A percentile compares a stretch with the other conserved stretches of the same genome.
Conservation (phyloP, 2,113 vertebrate species). For the Polypterus senegalus region DNA sequence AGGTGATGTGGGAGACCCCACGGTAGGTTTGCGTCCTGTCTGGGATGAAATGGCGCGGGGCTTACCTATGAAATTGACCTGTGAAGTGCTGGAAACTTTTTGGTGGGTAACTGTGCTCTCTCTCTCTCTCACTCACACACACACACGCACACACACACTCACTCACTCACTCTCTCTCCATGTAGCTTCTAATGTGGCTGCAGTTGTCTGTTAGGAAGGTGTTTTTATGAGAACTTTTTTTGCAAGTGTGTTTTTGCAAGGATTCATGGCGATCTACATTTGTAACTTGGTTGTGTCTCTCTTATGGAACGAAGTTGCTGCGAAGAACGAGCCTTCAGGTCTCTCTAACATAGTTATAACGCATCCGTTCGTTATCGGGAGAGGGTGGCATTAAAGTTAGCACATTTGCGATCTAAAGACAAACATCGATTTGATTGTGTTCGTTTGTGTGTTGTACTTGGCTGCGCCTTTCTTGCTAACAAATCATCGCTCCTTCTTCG, state of each 20-base stretch:
- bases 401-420: no score
- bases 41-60: slow-evolving; percentile 46
- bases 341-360: no score
- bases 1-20: slow-evolving; percentile 39
- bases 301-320: no score
- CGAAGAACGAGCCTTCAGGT: no score
- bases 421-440: no score
- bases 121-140: slow-evolving; percentile 8
- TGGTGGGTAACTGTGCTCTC: slow-evolving; percentile 44
- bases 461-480: no score
- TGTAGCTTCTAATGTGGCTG: slow-evolving; percentile 30
- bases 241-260: neutral
- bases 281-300: neutral
- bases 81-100: slow-evolving; percentile 63
- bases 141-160: no score
- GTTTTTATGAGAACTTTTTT: slow-evolving; percentile 21
- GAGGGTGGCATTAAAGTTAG: no score
- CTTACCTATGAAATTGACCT: slow-evolving; percentile 47
- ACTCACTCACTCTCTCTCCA: no score
- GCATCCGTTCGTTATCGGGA: no score
- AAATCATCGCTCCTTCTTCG: no score
- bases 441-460: no score
- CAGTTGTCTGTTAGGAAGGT: slow-evolving; percentile 32
- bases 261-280: slow-evolving; percentile 15
- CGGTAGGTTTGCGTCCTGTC: slow-evolving; percentile 37